Base-by-base conservation (phyloP, 2,797 vertebrate genomes). In the Onychomys arenicola region DNA sequence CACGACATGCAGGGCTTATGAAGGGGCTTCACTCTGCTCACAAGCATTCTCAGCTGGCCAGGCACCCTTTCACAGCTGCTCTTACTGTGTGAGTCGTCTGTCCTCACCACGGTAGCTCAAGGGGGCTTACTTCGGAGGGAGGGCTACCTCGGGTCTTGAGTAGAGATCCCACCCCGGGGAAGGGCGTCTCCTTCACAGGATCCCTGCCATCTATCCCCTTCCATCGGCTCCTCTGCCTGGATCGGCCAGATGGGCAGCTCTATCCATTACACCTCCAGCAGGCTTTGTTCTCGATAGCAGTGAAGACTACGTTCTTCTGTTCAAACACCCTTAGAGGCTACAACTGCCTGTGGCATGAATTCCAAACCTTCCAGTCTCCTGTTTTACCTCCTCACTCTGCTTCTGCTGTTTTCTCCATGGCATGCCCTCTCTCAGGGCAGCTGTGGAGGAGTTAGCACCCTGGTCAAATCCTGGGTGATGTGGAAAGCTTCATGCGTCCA, bases 1-100 rank as follows among this genome's bases (percentile, higher is more conserved):
- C 69, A 13, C 32, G 2, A 5, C 6, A 2, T 3, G 34, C 27
- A 25, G 2, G 5, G 65, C 37, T 75, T 34, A 32, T 0, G 6
- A 3, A 10, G 37, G 49, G 78, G 34, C 29, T 37, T 90, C 69
- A 1, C 32, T 65, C 9, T 3, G 49, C 14, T 9, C 23, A 8
- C 57, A 7, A 29, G 84, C 75, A 61, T 55, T 75, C 65, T 59
- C 85, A 29, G 13, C 25, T 52, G 23, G 0, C 4, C 1, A 1
- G 43, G 6, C 46, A 13, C 46, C n/a, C 73, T 75, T 52, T 63
- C 65, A 14, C 5, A 73, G 37, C 17, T 16, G 8, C 19, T 6
- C 5, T 10, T 6, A 14, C 1, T 19, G 27, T 23, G n/a, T 23
- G 23, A 37, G 32, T 10, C 73, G 32, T 12, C 73, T 43, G 11